A percentile compares a stretch with the other conserved stretches of the same genome.
Evolutionary conservation across 2,888 invertebrate species (phyloP).

Genomic region (Ochropleura leucogaster): DNA sequence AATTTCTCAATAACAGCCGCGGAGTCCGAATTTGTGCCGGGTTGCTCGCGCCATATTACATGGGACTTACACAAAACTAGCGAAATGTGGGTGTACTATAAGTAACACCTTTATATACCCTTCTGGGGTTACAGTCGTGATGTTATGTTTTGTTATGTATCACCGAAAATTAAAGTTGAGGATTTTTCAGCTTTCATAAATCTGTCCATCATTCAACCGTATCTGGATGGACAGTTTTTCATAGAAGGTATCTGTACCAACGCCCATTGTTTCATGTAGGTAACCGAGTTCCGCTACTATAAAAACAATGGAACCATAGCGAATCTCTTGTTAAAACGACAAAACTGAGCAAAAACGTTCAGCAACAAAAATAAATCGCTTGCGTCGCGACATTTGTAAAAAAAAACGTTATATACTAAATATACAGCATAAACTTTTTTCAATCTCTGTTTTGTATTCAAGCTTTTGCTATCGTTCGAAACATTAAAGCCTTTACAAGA

Average conservation of each 20-base stretch:
- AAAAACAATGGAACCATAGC: neutral
- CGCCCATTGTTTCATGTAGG: neutral
- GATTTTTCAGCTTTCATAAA: neutral
- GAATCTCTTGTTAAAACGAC: conserved; percentile 22
- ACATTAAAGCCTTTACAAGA: conserved; percentile 10
- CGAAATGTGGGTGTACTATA: no score
- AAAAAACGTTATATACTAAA: conserved; percentile 23
- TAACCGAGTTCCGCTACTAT: neutral
- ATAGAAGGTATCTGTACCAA: neutral
- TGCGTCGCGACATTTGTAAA: neutral
- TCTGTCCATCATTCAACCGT: conserved; percentile 7
- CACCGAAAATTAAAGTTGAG: neutral
- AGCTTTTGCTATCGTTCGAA: conserved; percentile 7
- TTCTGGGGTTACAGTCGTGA: no score
- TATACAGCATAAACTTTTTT: conserved; percentile 2
- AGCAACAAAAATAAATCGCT: conserved; percentile 7
- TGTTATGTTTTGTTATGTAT: no score
- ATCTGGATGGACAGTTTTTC: neutral
- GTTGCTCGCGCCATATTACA: no score
- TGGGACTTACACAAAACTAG: no score
- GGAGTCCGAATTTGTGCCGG: no score
- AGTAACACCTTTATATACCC: no score
- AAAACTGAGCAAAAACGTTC: conserved; percentile 7
- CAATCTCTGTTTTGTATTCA: conserved; percentile 24
- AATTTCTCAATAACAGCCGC: no score